Conservation (phyloP, 1,140 invertebrate genomes). For the Ostrea denselamellosa region DNA sequence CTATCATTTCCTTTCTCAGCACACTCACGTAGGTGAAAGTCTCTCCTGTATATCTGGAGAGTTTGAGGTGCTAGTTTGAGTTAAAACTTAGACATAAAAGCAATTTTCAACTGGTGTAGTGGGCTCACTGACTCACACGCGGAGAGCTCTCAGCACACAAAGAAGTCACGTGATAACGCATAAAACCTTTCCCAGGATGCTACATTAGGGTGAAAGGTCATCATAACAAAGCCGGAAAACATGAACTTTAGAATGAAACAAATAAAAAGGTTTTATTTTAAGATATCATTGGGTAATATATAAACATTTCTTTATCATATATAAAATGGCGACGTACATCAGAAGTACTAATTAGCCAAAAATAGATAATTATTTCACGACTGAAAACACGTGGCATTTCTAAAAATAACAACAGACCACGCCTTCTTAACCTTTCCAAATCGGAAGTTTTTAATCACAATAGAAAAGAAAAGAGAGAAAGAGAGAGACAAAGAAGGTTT, state of each 20-base stretch:
- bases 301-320: background rate
- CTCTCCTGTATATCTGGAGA: conserved; percentile 58
- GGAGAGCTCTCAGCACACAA: conserved; percentile 76
- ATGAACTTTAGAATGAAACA: background rate
- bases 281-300: background rate
- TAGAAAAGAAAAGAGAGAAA: background rate
- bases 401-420: background rate
- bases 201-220: conserved; percentile 60
- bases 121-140: conserved; percentile 76
- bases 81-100: conserved; percentile 60
- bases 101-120: conserved; percentile 60
- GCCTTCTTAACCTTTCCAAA: conserved; percentile 29
- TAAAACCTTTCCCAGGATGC: conserved; percentile 72
- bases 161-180: conserved; percentile 78
- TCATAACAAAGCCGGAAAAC: background rate
- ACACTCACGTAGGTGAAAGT: conserved; percentile 59
- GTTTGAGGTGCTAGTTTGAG: conserved; percentile 50
- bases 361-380: background rate
- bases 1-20: conserved; percentile 62
- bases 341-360: background rate
- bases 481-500: background rate
- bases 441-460: conserved; percentile 20
- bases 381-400: conserved; percentile 2
- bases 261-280: background rate
- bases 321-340: background rate